A percentile compares a stretch with the other conserved stretches of the same genome.
Evolutionary conservation across 2,888 invertebrate genomes (phyloP).

Genomic region (Tupiocoris notatus): DNA sequence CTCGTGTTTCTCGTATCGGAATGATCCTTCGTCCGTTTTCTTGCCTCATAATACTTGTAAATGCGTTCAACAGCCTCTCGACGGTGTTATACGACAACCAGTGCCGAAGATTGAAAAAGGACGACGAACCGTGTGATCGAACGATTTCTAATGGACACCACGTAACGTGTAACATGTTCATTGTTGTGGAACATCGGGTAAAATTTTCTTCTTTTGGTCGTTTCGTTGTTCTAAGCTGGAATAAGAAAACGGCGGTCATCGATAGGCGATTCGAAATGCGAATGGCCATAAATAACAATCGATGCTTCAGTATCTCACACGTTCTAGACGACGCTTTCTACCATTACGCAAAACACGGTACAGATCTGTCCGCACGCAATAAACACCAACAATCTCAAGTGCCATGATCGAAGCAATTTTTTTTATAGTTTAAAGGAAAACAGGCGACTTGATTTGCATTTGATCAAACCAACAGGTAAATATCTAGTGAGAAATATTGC

Average conservation of each 20-base stretch:
- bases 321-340: not conserved
- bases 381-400: not conserved
- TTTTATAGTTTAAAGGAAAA: too few species aligned
- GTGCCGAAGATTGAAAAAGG: not conserved
- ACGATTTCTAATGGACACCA: constrained; percentile 25
- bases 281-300: constrained; percentile 1
- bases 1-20: not conserved
- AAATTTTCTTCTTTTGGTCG: constrained; percentile 5
- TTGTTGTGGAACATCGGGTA: constrained; percentile 23
- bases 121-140: not conserved
- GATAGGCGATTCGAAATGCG: not conserved
- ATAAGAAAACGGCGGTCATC: not conserved
- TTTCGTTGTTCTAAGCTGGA: not conserved
- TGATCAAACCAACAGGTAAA: not conserved
- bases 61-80: constrained; percentile 5
- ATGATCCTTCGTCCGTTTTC: not conserved
- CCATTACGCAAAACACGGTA: not conserved
- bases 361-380: not conserved
- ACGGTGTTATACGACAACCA: not conserved
- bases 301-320: constrained; percentile 10
- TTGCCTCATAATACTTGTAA: constrained; percentile 33
- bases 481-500: not conserved
- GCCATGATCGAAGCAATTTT: not conserved
- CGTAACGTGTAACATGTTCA: constrained; percentile 29
- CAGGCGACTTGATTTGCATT: too few species aligned